Evolutionary conservation across 2,797 vertebrate species (phyloP), one percentile per base, ranked within the genome.

Genomic region (Pteropus rufus): DNA sequence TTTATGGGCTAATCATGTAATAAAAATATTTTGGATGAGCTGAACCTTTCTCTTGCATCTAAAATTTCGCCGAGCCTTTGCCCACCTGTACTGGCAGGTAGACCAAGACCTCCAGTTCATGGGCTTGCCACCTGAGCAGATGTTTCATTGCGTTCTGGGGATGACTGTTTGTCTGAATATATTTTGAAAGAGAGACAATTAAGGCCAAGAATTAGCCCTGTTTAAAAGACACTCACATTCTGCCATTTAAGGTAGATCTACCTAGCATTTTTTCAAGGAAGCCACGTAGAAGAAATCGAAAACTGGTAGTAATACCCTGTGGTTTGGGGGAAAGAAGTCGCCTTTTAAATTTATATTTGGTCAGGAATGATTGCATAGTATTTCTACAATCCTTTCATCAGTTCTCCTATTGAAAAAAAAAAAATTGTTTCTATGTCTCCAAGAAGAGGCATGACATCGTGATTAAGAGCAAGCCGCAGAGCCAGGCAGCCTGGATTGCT

Each of bases 251-350:
- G 75, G 67, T 16, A 70, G 26, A 65, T 12, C 24, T 52, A 65
- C n/a, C 19, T 24, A 16, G 3, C 1, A 5, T 41, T 80, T 89
- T 44, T 6, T 81, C 70, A 52, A n/a, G 49, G 36, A 90, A 64
- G 29, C 72, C 41, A 0, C 0, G 0, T 12, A 10, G 39, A 67
- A 58, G 77, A 18, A 41, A 0, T n/a, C 39, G 54, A 15, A 80
- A 75, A 34, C 19, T 60, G 21, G 5, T 21, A 39, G 39, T 0
- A 0, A 21, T 3, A 1, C 10, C 24, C 36, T 54, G 0, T 36
- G 52, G 46, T 80, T 58, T 81, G 77, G 29, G 36, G 44, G 23
- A 60, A 75, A 39, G 69, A 77, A 10, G n/a, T 10, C 3, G 31
- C 84, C 67, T 14, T 34, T 52, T 76, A 36, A 41, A 26, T 75